Evolutionary conservation across 1,140 invertebrate genomes (phyloP).

Genomic region (Heterodera schachtii): DNA sequence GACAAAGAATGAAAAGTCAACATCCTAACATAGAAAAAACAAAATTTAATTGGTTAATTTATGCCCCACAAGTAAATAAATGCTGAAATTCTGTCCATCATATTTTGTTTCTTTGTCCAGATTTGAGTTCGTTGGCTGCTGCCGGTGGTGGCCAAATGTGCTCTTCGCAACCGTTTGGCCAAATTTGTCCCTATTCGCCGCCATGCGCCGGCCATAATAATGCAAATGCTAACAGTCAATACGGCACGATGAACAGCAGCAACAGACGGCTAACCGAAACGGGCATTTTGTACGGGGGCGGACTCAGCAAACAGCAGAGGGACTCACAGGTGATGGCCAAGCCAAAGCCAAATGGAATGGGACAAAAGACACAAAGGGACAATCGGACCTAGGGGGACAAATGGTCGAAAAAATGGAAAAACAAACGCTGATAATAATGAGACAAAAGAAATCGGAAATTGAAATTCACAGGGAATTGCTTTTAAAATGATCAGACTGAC

Average conservation of each 20-base stretch:
- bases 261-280: slow-evolving; percentile 22
- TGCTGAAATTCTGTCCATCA: not conserved
- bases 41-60: no score
- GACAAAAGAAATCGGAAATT: no score
- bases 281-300: slow-evolving; percentile 11
- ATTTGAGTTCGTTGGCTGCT: slow-evolving; percentile 8
- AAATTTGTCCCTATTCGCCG: not conserved
- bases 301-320: slow-evolving; percentile 17
- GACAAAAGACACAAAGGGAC: no score
- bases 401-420: no score
- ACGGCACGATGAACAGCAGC: not conserved
- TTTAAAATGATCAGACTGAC: no score
- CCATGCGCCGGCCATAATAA: slow-evolving; percentile 9
- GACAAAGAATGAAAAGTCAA: no score
- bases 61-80: no score
- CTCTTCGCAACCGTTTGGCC: not conserved
- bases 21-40: no score
- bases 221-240: not conserved
- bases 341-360: not conserved
- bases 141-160: not conserved
- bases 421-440: no score
- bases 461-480: no score
- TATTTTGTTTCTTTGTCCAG: not conserved
- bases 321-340: slow-evolving; percentile 14
- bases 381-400: no score